Evolutionary conservation across 2,113 vertebrate genomes (phyloP).

Genomic region (Corydoras maculifer): DNA sequence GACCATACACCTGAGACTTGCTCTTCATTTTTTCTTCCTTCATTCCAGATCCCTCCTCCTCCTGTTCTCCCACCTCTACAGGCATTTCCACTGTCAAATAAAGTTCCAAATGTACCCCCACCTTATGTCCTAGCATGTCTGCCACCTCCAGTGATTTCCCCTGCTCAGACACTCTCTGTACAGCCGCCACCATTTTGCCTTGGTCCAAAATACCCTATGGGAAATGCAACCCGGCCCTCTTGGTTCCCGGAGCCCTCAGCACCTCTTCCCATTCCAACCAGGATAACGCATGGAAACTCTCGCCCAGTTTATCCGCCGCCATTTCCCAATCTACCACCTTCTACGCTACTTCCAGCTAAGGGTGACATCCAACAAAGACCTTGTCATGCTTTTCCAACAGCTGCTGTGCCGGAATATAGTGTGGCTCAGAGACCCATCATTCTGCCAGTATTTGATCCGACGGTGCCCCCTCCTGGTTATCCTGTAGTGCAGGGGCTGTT

Average conservation of each 20-base stretch:
- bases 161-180: slow-evolving; percentile 2
- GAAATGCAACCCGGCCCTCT: slow-evolving; percentile 14
- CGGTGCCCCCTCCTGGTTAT: slow-evolving; percentile 80
- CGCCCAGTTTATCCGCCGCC: slow-evolving; percentile 22
- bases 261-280: slow-evolving; percentile 36
- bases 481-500: slow-evolving; percentile 69
- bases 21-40: slow-evolving; percentile 46
- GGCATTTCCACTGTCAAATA: slow-evolving; percentile 15
- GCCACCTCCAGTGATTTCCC: slow-evolving; percentile 52
- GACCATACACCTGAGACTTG: slow-evolving; percentile 39
- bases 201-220: slow-evolving; percentile 11
- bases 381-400: slow-evolving; percentile 60
- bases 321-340: slow-evolving; percentile 40
- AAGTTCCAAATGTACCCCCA: slow-evolving; percentile 47
- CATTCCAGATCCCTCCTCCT: slow-evolving; percentile 56
- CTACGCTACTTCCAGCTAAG: slow-evolving; percentile 31
- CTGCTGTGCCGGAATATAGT: slow-evolving; percentile 51
- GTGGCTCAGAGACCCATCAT: slow-evolving; percentile 69
- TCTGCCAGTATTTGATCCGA: slow-evolving; percentile 81
- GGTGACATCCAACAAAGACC: slow-evolving; percentile 48
- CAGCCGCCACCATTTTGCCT: slow-evolving; percentile 3
- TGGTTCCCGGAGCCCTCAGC: slow-evolving; percentile 1
- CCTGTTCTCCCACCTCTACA: slow-evolving; percentile 62
- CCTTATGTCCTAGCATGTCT: slow-evolving; percentile 33
- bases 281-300: slow-evolving; percentile 38